phyloP scores from a whole-genome alignment of 1,140 invertebrate species.

The Drosophila punjabiensis region DNA sequence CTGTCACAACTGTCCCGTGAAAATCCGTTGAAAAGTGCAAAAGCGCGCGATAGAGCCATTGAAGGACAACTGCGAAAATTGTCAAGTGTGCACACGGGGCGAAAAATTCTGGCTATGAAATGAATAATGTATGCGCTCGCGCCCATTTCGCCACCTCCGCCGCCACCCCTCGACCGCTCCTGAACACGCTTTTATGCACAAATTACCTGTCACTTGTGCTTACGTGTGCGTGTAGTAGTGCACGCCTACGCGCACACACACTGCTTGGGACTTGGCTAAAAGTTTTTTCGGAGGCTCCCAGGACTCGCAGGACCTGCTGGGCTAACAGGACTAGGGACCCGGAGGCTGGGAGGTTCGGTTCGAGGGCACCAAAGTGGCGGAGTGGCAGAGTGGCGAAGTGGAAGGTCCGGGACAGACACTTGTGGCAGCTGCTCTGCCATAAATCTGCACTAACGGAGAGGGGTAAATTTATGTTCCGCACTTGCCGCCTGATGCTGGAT shows the following conservation, averaged over 20 bases:
- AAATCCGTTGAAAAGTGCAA: slow-evolving; percentile 62
- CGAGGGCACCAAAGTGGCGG: slow-evolving; percentile 27
- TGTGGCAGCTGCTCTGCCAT: slow-evolving; percentile 52
- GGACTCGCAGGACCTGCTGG: slow-evolving; percentile 15
- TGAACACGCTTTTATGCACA: slow-evolving; percentile 68
- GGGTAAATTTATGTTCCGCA: slow-evolving; percentile 58
- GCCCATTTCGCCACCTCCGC: slow-evolving; percentile 12
- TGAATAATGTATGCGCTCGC: slow-evolving; percentile 70
- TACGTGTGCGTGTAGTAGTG: slow-evolving; percentile 59
- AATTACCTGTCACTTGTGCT: slow-evolving; percentile 82
- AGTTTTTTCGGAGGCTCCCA: slow-evolving; percentile 27
- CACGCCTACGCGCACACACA: slow-evolving; percentile 27
- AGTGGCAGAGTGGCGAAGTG: slow-evolving; percentile 24
- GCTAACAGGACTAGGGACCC: slow-evolving; percentile 8
- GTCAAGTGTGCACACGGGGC: slow-evolving; percentile 52
- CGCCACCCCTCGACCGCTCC: slow-evolving; percentile 4
- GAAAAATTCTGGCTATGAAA: slow-evolving; percentile 57
- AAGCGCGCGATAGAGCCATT: slow-evolving; percentile 40
- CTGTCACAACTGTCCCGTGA: slow-evolving; percentile 40
- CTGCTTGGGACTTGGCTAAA: slow-evolving; percentile 23
- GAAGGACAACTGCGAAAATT: slow-evolving; percentile 57
- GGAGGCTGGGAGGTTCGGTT: background rate
- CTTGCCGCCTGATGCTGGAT: slow-evolving; percentile 24
- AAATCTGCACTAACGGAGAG: slow-evolving; percentile 50
- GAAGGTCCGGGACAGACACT: slow-evolving; percentile 39